Percentiles rank a stretch among this genome's conserved stretches.
Evolutionary conservation across 2,113 vertebrate species (phyloP).

Genomic region (Hyla sarda): DNA sequence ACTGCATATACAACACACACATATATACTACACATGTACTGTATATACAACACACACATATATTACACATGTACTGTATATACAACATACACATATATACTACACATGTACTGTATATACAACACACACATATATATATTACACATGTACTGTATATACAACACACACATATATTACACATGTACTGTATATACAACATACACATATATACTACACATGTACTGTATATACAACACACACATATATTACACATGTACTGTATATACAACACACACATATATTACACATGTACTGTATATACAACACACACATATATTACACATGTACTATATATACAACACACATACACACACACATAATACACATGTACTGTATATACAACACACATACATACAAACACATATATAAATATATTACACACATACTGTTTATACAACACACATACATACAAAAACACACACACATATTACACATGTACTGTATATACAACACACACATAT

Average conservation of each 20-base stretch:
- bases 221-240: not conserved
- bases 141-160: not conserved
- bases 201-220: not conserved
- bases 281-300: too few species aligned
- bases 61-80: too few species aligned
- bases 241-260: not conserved
- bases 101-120: not conserved
- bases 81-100: not conserved
- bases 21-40: not conserved
- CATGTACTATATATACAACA: not conserved
- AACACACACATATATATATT: not conserved
- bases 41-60: not conserved
- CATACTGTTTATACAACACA: too few species aligned
- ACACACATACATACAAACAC: too few species aligned
- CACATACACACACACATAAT: not conserved
- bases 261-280: not conserved
- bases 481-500: not conserved
- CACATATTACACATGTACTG: too few species aligned
- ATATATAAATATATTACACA: too few species aligned
- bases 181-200: not conserved
- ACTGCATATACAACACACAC: not conserved
- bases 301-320: not conserved
- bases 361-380: not conserved
- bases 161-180: not conserved
- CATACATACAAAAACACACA: not conserved